Evolutionary conservation across 2,888 invertebrate genomes (phyloP).

Genomic region (Drosophila nr. fundita): DNA sequence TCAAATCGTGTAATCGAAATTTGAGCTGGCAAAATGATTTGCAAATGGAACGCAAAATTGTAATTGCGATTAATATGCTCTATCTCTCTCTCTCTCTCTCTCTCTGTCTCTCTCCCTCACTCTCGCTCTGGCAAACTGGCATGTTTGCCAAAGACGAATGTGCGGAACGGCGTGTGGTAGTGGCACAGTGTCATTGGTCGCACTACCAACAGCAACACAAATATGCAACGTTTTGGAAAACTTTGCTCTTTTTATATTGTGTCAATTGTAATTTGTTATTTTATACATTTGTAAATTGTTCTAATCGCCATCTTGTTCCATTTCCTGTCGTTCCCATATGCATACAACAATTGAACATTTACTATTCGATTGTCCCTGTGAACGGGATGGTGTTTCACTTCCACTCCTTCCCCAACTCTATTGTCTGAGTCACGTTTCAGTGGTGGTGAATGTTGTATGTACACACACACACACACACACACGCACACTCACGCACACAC

Average conservation of each 20-base stretch:
- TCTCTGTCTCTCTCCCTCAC: background rate
- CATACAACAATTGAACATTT: background rate
- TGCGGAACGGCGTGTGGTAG: slow-evolving; percentile 1
- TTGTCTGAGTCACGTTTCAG: slow-evolving; percentile 2
- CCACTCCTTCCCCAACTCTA: background rate
- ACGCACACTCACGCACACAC: background rate
- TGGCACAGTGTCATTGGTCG: slow-evolving; percentile 4
- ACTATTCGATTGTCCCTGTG: background rate
- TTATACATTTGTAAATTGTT: background rate
- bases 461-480: background rate
- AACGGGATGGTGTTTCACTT: background rate
- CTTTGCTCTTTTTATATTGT: too few species aligned
- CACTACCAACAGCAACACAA: background rate
- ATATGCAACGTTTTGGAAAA: background rate
- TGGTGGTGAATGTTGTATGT: slow-evolving; percentile 31
- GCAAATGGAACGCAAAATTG: slow-evolving; percentile 17
- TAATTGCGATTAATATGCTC: slow-evolving; percentile 7
- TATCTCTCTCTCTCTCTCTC: background rate
- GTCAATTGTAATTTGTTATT: too few species aligned
- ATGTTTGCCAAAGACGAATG: background rate
- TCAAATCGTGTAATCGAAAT: slow-evolving; percentile 55
- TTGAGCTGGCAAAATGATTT: slow-evolving; percentile 30
- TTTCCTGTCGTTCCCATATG: background rate
- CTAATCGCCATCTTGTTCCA: background rate
- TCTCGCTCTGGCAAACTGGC: background rate